Evolutionary conservation across 2,113 vertebrate genomes (phyloP).

Genomic region (Rhegmatorhina hoffmannsi): DNA sequence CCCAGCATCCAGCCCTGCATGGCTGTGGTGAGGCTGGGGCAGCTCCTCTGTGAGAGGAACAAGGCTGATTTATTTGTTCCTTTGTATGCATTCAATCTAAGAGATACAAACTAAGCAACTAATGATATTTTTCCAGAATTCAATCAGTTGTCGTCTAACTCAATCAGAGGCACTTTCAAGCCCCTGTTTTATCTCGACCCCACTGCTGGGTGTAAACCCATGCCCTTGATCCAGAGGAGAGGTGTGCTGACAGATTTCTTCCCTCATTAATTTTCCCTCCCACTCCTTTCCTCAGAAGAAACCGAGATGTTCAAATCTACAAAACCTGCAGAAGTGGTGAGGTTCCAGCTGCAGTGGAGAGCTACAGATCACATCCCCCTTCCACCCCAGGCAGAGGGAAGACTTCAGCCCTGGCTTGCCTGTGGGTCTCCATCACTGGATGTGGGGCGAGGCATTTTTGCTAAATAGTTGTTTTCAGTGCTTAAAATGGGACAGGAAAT

Average conservation of each 20-base stretch:
- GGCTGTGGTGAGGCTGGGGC: neutral
- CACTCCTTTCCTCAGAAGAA: neutral
- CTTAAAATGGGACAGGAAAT: conserved; percentile 7
- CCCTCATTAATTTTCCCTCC: neutral
- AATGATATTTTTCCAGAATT: conserved; percentile 44
- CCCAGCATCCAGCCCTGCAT: neutral
- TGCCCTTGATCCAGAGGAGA: neutral
- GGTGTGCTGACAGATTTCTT: neutral
- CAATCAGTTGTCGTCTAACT: conserved; percentile 37
- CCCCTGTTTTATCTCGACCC: neutral
- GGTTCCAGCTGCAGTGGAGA: neutral
- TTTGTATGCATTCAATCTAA: conserved; percentile 49
- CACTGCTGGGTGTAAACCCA: neutral
- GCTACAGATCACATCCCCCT: neutral
- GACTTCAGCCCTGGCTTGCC: neutral
- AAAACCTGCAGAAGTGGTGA: neutral
- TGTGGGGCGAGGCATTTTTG: neutral
- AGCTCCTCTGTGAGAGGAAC: neutral
- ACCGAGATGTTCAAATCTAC: neutral
- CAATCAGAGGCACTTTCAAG: conserved; percentile 55
- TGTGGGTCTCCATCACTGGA: neutral
- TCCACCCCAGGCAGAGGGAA: neutral
- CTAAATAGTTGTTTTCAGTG: conserved; percentile 2
- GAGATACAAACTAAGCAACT: conserved; percentile 42
- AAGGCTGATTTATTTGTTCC: neutral